Percentiles rank a stretch among this genome's conserved stretches.
These are phyloP conservation scores for Linhomoeus sp. DNA, from an alignment of 2,888 invertebrate species.

Conservation along the genomic window DNA sequence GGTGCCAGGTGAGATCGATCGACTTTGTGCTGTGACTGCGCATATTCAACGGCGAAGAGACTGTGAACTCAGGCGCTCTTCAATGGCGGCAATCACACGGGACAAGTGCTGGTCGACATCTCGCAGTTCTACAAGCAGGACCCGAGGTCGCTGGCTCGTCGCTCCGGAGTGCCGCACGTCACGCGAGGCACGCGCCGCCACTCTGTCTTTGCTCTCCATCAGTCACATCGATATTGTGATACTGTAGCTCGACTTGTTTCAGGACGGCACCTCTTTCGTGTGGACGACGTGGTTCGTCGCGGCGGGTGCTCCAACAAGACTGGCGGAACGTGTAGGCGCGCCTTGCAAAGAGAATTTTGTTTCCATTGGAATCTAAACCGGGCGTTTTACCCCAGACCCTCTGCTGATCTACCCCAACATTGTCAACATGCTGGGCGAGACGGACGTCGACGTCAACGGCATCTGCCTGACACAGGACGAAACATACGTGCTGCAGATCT, in stretches of 20 bases:
- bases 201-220: no score
- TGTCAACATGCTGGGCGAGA: conserved; percentile 92
- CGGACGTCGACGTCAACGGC: conserved; percentile 84
- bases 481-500: conserved; percentile 24
- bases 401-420: conserved; percentile 49
- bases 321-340: conserved; percentile 26
- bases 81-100: conserved; percentile 28
- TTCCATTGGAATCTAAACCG: no score
- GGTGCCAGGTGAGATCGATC: conserved; percentile 12
- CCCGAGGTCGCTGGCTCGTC: conserved; percentile 20
- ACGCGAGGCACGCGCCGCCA: conserved; percentile 45
- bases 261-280: conserved; percentile 62
- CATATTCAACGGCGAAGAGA: no score
- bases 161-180: conserved; percentile 25
- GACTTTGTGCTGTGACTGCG: background rate
- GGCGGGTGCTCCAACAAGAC: conserved; percentile 50
- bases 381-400: conserved; percentile 13
- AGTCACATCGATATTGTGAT: no score
- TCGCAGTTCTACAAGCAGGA: conserved; percentile 22
- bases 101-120: conserved; percentile 23
- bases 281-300: conserved; percentile 77
- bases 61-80: conserved; percentile 19
- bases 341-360: no score
- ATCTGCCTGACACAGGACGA: conserved; percentile 55
- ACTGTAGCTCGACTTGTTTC: no score